Percentiles rank a stretch among this genome's conserved stretches.
Conservation (phyloP, 30 jellyfish, hydroid and myxozoan species). For the Turritopsis rubra region DNA sequence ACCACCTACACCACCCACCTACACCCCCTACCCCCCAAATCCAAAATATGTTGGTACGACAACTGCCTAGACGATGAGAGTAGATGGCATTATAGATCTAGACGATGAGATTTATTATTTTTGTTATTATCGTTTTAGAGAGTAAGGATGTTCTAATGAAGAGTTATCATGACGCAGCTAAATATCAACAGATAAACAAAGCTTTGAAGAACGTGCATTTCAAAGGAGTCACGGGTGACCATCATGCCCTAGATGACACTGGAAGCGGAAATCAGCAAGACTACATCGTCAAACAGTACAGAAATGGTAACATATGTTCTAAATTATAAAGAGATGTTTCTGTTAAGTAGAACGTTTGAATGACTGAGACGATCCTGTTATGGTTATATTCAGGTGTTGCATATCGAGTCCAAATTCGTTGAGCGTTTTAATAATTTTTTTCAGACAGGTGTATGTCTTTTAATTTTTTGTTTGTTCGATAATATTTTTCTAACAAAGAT, state of each 20-base stretch:
- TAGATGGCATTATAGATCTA: too few relatives aligned
- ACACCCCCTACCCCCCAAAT: too few relatives aligned
- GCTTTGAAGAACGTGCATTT: constrained; percentile 22
- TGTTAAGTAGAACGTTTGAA: not conserved
- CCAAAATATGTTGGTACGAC: too few relatives aligned
- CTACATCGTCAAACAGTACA: not conserved
- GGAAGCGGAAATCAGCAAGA: constrained; percentile 1
- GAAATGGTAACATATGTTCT: not conserved
- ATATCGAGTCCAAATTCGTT: not conserved
- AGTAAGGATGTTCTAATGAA: constrained; percentile 5
- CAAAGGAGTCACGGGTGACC: constrained; percentile 60
- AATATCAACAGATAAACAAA: not conserved
- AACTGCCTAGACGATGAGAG: too few relatives aligned
- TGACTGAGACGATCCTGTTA: not conserved
- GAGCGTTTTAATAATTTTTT: too few relatives aligned
- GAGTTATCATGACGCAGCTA: constrained; percentile 1
- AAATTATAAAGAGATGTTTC: not conserved
- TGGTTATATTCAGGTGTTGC: not conserved
- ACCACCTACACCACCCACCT: too few relatives aligned
- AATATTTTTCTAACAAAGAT: too few relatives aligned
- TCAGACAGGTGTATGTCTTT: too few relatives aligned
- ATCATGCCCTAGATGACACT: not conserved
- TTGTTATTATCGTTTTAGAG: too few relatives aligned
- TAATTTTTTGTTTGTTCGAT: not conserved
- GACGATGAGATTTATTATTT: too few relatives aligned